Conservation (phyloP, 2,888 invertebrate species). For the Crematogaster levior region DNA sequence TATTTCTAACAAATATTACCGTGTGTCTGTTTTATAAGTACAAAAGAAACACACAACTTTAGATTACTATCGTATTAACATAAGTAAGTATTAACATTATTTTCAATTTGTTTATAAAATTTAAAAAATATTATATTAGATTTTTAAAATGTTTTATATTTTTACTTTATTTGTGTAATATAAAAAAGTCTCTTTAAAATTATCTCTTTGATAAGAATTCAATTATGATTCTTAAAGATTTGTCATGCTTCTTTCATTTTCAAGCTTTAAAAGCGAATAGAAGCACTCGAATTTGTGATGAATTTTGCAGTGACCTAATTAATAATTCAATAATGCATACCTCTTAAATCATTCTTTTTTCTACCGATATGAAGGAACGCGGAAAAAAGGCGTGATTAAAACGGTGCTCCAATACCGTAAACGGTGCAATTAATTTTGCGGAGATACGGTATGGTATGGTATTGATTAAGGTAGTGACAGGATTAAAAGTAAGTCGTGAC, state of each 20-base stretch:
- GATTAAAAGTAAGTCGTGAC: constrained; percentile 51
- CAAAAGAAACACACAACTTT: neutral
- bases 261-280: neutral
- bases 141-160: neutral
- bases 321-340: constrained; percentile 40
- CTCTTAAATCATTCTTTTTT: constrained; percentile 28
- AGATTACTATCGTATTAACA: neutral
- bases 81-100: constrained; percentile 2
- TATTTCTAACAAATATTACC: neutral
- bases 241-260: neutral
- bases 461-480: constrained; percentile 43
- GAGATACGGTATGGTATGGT: neutral
- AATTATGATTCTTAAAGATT: neutral
- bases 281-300: neutral
- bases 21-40: constrained; percentile 12
- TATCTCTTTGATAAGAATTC: neutral
- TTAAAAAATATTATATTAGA: neutral
- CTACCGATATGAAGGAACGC: constrained; percentile 23
- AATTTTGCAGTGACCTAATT: constrained; percentile 44
- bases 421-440: constrained; percentile 39
- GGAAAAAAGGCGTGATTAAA: constrained; percentile 36
- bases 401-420: constrained; percentile 1
- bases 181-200: neutral
- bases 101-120: neutral
- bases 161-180: no score